Evolutionary conservation across 2,797 vertebrate genomes (phyloP), one percentile per base, ranked within the genome.

Genomic region (Scolopax rusticola): DNA sequence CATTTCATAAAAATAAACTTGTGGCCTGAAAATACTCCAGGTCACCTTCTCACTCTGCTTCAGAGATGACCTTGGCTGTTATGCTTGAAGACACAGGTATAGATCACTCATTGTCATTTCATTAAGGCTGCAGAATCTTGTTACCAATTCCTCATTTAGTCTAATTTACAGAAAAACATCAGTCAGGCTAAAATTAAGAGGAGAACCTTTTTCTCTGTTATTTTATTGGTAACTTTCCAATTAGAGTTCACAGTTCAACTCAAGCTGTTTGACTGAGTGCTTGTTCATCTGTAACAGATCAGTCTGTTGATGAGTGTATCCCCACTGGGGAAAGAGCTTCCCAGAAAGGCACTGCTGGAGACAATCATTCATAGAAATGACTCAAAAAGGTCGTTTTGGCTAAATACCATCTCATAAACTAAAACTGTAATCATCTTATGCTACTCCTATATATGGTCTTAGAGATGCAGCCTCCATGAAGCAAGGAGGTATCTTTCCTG

Each of bases 261-360:
- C 30, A 18, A 75, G 74, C 90, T 91, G 88, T 24, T 73, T 67
- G 43, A 47, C 48, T 24, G 51, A 78, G 86, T 5, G 60, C 64
- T 89, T 65, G 54, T n/a, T 67, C 81, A 76, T 87, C 93, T 95
- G 92, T 59, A 90, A 82, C 84, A 30, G 67, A 89, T 90, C 81
- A 82, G 80, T 15, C 76, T 81, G 71, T 36, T 47, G 43, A 60
- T 48, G n/a, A 91, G 79, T 16, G 1, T 24, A 14, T 61, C 59
- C 88, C 87, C 69, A 15, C 40, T 1, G 88, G 80, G 83, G 80
- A 65, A 36, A 21, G 41, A 28, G 32, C 78, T 89, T 87, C 80
- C 89, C 88, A 95, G 90, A 64, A 94, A 84, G 41, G 70, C 90
- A 2, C 60, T 93, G 95, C 92, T 92, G 90, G 75, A 79, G 60